Base-by-base conservation (phyloP, 2,113 vertebrate genomes). In the Origma solitaria region DNA sequence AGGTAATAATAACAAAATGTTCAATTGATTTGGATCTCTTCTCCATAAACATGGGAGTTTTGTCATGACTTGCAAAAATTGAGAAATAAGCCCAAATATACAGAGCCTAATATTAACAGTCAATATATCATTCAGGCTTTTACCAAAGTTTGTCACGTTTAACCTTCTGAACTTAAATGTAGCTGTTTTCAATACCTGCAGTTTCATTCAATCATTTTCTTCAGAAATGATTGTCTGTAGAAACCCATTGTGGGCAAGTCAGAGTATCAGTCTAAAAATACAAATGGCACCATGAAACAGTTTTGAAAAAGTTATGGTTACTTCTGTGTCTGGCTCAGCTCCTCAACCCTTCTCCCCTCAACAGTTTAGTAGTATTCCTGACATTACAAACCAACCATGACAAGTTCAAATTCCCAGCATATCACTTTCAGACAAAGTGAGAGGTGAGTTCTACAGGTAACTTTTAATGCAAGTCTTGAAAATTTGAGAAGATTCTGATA, bases 391-490 rank as follows among this genome's bases (percentile, higher is more conserved):
- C 24, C 19, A 77, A 85, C 28, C n/a, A 23, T 5, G 30, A 44
- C 9, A 56, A 5, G 22, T 4, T 44, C 28, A 90, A 33, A 21
- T 60, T 93, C 68, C 62, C 71, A 70, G 35, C 28, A 14, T 15
- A 80, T 24, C 57, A n/a, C 22, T 70, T 92, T n/a, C 88, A 96
- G 23, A 93, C 81, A 92, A 92, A 83, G 49, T 37, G 22, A 95
- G 85, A 90, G 79, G 73, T 25, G 40, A 94, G 44, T 85, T 82
- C 80, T 92, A 64, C 86, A 89, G 92, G 76, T 90, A 93, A 93
- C 61, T 86, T 96, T 94, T 95, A 86, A 96, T 93, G 77, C 73
- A 90, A 94, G 60, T 93, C 56, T 90, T 89, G 79, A 89, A 90
- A 92, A 51, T 57, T 70, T 87, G 60, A 86, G 61, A 87, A 77